Percentiles rank a stretch among this genome's conserved stretches.
These are phyloP conservation scores for Anarsia innoxiella DNA, from an alignment of 2,888 invertebrate species.

Conservation along the genomic window DNA sequence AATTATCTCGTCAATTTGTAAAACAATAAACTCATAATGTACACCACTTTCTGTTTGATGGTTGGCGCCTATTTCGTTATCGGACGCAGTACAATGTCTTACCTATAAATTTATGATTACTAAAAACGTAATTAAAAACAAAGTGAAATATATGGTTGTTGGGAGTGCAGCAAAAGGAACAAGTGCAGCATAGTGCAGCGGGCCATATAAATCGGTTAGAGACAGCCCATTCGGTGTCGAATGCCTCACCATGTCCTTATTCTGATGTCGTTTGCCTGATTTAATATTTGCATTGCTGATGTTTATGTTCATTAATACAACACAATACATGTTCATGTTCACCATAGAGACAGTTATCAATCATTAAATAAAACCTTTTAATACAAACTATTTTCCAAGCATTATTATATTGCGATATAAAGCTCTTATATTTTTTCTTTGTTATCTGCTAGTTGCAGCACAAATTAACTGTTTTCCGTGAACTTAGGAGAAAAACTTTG, in stretches of 20 bases:
- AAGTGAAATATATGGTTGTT: conserved; percentile 8
- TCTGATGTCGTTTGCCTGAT: too few species aligned
- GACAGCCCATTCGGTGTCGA: conserved; percentile 56
- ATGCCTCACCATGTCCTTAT: conserved; percentile 40
- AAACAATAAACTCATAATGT: conserved; percentile 11
- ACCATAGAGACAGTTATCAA: too few species aligned
- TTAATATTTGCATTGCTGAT: too few species aligned
- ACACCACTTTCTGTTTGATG: conserved; percentile 5
- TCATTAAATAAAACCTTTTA: too few species aligned
- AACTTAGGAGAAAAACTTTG: conserved; percentile 3
- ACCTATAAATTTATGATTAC: conserved; percentile 2
- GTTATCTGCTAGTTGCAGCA: not conserved
- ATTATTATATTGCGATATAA: not conserved
- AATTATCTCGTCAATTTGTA: conserved; percentile 41
- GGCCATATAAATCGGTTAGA: conserved; percentile 52
- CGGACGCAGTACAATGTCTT: conserved; percentile 4
- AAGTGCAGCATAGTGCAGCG: conserved; percentile 33
- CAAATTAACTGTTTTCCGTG: conserved; percentile 4
- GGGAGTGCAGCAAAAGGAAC: conserved; percentile 31
- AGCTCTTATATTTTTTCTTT: not conserved
- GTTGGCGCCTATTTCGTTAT: too few species aligned
- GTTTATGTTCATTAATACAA: too few species aligned
- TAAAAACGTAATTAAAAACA: conserved; percentile 5
- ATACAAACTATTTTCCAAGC: too few species aligned
- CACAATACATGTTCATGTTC: too few species aligned